Base-by-base conservation (phyloP, 2,797 vertebrate species). In the Darevskia nairensis region DNA sequence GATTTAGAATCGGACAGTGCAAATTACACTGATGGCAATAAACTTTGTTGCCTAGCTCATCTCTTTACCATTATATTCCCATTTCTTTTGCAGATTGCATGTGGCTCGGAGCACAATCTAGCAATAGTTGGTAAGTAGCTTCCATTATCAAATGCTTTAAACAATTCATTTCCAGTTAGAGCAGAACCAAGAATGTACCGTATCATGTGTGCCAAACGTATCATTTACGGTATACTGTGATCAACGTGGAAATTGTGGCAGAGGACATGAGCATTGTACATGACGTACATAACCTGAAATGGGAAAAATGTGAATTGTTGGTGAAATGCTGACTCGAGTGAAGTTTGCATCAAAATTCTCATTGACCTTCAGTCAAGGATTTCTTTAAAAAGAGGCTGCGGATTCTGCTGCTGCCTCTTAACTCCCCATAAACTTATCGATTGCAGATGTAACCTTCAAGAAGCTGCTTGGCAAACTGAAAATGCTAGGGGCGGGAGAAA, bases 41-140 rank as follows among this genome's bases (percentile, higher is more conserved):
- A 84, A 5, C 87, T 71, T 88, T 41, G 21, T 84, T 90, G 72
- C 74, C 61, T 92, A 86, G 4, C 39, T 77, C 6, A 61, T 72
- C 10, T 91, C 77, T 71, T 91, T 32, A 77, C 82, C 72, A 71
- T 86, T 90, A 35, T 87, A 86, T 92, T 95, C 72, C 3, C 89
- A 39, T 91, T 94, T 92, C 71, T 92, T 95, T 95, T 94, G 82
- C 97, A 99, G 98, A 95, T 99, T 1, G 96, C 97, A 0, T 99
- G 98, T 96, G 98, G 98, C 94, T 99, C 98, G 35, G 98, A 99
- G 95, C 98, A 99, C 94, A 99, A 98, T 96, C 97, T 99, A 90
- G 98, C 98, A 85, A 91, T 98, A 94, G 96, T 98, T 91, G 98
- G 98, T 99, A 94, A 98, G 98, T 98, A 83, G 80, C 80, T 94